Evolutionary conservation across 2,888 invertebrate genomes (phyloP), one percentile per base, ranked within the genome.

Genomic region (Lottia gigantea): DNA sequence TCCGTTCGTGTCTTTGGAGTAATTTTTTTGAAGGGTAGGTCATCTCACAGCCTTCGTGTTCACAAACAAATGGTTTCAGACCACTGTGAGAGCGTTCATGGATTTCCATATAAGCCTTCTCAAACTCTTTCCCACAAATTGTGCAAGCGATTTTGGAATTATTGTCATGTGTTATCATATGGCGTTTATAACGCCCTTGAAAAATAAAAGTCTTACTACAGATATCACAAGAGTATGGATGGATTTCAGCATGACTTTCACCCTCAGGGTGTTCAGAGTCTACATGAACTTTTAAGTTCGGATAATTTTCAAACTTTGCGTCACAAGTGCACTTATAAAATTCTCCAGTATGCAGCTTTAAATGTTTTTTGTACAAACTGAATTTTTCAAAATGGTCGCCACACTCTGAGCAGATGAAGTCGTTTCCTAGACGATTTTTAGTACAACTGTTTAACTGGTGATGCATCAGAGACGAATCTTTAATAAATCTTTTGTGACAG

Each of bases 401-500:
- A 11, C 55, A 55, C 23, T 55, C 55, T 3, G 55, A 23, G 23
- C 55, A 55, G 11, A 55, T 55, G 23, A 55, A 55, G 23, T 55
- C 23, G 1, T 19, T 23, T 19, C 55, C 55, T 11, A 19, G 23
- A 0, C 55, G 11, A 23, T 55, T 55, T 55, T 55, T 55, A 23
- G 55, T 55, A 23, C 55, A 55, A 55, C 55, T 55, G 23, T 55
- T 55, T 0, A 55, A 23, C 23, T 19, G 19, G 55, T 55, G 55
- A 23, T 55, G 19, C 23, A 23, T 23, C 55, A 55, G 23, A 8
- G 55, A 55, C 12, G 55, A 55, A 23, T 55, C 55, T 55, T 55
- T 55, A 14, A 55, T 55, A 23, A 55, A 55, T 55, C 55, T 23
- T 55, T 55, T 55, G 19, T 55, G 55, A 55, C 55, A 55, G 55